Base-by-base conservation (phyloP, 2,797 vertebrate species). In the Australoheros facetus region DNA sequence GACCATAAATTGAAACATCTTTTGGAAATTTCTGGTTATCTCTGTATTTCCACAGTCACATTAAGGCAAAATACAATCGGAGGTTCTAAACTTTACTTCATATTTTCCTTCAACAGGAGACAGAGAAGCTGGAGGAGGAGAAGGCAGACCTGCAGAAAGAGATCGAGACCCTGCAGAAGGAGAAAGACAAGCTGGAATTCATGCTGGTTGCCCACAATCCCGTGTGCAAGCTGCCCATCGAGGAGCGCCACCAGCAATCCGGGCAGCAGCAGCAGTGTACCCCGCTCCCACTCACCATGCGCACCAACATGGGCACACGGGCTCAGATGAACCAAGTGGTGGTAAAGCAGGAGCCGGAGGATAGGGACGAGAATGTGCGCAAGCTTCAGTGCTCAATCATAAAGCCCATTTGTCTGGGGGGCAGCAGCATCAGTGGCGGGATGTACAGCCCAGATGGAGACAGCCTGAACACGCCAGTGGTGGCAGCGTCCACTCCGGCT, bases 151-250 rank as follows among this genome's bases (percentile, higher is more conserved):
- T 99, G 80, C 98, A 99, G 93, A 99, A 99, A 48, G 98, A 99
- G 94, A 99, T 99, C 0, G 98, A 99, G 39, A 97, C 92, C 66
- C 93, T 99, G 78, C 97, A 99, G 94, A 99, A 99, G 84, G 98
- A 99, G 94, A 99, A 99, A 85, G 98, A 99, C 91, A 99, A 99
- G 94, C 93, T 99, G 93, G 98, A 99, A 90, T 99, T 99, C 94
- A 98, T 99, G 97, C 89, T 99, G 85, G 98, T 99, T 26, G 98
- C 98, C 73, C 98, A 99, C 56, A 97, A 98, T 74, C 97, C 98
- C 0, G 95, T 98, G 86, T 99, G 98, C 93, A 99, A 99, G 91
- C 96, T 99, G 88, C 97, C 97, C 72, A 93, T 95, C 0, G 97
- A 98, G 2, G 97, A 98, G 5, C 97, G 96, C 73, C 95, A 95